Conservation (phyloP, 2,888 invertebrate species). For the Drosophila robusta region DNA sequence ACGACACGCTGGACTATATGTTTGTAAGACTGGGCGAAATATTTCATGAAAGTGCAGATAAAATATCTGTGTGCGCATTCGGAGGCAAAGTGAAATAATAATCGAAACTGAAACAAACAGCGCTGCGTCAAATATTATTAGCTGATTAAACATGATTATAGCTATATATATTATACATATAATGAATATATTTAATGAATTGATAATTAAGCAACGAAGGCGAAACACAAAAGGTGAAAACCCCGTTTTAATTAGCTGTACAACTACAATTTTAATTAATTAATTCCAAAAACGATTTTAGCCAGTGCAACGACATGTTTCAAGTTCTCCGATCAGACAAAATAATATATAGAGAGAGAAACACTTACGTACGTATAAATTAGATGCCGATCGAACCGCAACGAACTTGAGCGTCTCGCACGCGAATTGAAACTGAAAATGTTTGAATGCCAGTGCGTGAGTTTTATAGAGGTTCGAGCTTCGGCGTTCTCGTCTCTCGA, state of each 20-base stretch:
- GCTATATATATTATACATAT: neutral
- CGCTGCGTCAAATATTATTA: neutral
- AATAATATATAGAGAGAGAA: slow-evolving; percentile 8
- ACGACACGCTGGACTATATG: slow-evolving; percentile 1
- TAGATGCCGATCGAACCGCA: slow-evolving; percentile 20
- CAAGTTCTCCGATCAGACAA: slow-evolving; percentile 24
- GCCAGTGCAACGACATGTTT: slow-evolving; percentile 34
- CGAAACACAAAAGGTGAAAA: slow-evolving; percentile 6
- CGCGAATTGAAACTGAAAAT: slow-evolving; percentile 65
- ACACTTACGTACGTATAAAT: slow-evolving; percentile 55
- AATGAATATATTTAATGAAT: too few species aligned
- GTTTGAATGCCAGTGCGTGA: slow-evolving; percentile 40
- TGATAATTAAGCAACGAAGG: slow-evolving; percentile 12
- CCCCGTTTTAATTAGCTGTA: slow-evolving; percentile 3
- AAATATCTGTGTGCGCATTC: slow-evolving; percentile 38
- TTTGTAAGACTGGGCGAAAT: slow-evolving; percentile 3
- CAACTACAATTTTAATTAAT: slow-evolving; percentile 27
- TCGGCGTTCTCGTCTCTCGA: slow-evolving; percentile 10
- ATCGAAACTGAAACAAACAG: neutral
- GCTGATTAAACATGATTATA: slow-evolving; percentile 3
- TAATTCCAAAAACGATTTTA: slow-evolving; percentile 24
- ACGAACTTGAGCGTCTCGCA: slow-evolving; percentile 56
- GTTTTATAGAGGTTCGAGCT: slow-evolving; percentile 57
- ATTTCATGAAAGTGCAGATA: slow-evolving; percentile 36
- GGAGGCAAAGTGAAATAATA: slow-evolving; percentile 1